Evolutionary conservation across 2,888 invertebrate genomes (phyloP), one percentile per base, ranked within the genome.

Genomic region (Apodemia duryi): DNA sequence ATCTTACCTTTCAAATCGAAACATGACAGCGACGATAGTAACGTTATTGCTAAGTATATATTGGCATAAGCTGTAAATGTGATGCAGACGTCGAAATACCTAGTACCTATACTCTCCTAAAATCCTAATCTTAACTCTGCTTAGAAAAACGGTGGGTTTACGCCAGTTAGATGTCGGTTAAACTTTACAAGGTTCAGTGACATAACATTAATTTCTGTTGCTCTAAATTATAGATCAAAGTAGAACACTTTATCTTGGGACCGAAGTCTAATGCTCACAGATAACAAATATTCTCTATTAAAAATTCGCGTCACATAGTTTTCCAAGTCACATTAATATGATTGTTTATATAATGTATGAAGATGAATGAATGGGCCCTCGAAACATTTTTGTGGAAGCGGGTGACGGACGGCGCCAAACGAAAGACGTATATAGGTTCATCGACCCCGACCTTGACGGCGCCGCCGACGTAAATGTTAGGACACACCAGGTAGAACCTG

Each of bases 381-480:
- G 43, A 51, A 62, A 65, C 62, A 65, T 81, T 80, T 80, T 72
- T 75, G 78, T 73, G 75, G 72, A 75, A 71, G 69, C 74, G 70
- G 66, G 63, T 68, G 68, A 61, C 65, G 65, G 67, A 52, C 63
- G 69, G 72, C 74, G 73, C 74, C 74, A 70, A 68, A 81, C 78
- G 77, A 84, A 85, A 85, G 79, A 83, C 84, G 86, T 81, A 86
- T 85, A 83, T 82, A 81, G 77, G 90, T 88, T 89, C 87, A 87
- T 79, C 71, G 85, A 86, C 84, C 88, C 80, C 83, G 86, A 90
- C 90, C 90, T 90, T 90, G 90, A 74, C 79, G 82, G 73, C 79
- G 82, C 77, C 79, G 80, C 75, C 83, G 82, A 79, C 82, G 81
- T 77, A 79, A 79, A 79, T 84, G 82, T 83, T 75, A 82, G 78